These are phyloP conservation scores for Scyliorhinus canicula DNA, from an alignment of 2,797 vertebrate genomes.

Conservation along the genomic window DNA sequence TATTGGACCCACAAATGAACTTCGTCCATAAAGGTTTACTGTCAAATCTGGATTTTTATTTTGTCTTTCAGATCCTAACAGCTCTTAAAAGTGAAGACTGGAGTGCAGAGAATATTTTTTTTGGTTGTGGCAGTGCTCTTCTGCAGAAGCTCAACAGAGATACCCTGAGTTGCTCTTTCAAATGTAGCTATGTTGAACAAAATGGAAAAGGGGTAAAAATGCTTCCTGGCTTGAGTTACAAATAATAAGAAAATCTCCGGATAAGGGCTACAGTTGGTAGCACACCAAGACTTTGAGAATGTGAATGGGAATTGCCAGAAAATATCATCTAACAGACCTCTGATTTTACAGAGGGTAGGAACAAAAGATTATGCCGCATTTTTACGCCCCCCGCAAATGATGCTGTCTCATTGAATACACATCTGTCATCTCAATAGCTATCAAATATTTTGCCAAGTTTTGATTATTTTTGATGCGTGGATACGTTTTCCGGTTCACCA, in stretches of 20 bases:
- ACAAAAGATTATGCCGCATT: background rate
- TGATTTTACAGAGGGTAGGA: background rate
- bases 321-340: background rate
- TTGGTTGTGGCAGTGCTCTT: constrained; percentile 64
- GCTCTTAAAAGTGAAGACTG: constrained; percentile 62
- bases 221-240: background rate
- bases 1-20: background rate
- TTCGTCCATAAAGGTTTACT: background rate
- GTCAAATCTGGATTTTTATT: constrained; percentile 16
- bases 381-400: background rate
- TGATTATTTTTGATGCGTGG: background rate
- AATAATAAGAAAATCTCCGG: background rate
- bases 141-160: constrained; percentile 71
- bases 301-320: background rate
- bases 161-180: constrained; percentile 66
- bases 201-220: constrained; percentile 60
- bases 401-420: background rate
- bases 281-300: background rate
- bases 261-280: background rate
- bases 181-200: constrained; percentile 68
- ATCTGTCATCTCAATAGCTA: constrained; percentile 3
- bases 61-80: constrained; percentile 55
- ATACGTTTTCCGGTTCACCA: background rate
- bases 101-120: constrained; percentile 66
- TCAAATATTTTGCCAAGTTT: background rate